Conservation (phyloP, 2,113 vertebrate species). For the Falcunculus frontatus region DNA sequence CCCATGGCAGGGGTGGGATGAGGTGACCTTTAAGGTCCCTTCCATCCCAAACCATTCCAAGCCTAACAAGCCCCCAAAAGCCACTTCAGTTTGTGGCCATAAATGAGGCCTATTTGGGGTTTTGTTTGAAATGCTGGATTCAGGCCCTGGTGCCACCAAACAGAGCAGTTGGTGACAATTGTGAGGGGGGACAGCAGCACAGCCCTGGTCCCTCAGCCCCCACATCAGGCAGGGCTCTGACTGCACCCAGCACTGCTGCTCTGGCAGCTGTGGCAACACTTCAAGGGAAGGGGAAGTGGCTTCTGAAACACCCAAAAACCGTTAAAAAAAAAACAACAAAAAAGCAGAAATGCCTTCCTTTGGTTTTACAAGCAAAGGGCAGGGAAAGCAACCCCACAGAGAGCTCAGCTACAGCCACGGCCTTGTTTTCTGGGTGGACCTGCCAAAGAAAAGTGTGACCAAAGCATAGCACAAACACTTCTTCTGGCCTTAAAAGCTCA, state of each 20-base stretch:
- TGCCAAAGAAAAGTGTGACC: neutral
- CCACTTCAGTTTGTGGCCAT: neutral
- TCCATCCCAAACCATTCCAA: neutral
- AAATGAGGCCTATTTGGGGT: rapidly evolving
- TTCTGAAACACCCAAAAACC: neutral
- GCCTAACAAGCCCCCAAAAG: neutral
- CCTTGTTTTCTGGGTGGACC: rapidly evolving
- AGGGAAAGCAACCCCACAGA: neutral
- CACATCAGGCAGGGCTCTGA: rapidly evolving
- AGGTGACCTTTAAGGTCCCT: neutral
- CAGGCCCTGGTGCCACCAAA: neutral
- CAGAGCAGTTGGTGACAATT: rapidly evolving
- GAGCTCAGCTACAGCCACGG: neutral
- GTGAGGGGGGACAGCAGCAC: neutral
- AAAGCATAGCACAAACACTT: neutral
- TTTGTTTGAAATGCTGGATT: neutral
- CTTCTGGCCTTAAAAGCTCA: neutral
- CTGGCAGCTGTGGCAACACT: neutral
- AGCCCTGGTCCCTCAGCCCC: neutral
- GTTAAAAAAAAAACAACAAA: neutral
- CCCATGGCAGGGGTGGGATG: no score
- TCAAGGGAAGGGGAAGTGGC: conserved; percentile 32
- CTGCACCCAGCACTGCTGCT: neutral
- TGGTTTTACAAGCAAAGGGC: neutral
- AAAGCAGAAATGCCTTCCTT: neutral